Conservation (phyloP, 2,888 invertebrate genomes). For the Trissolcus japonicus region DNA sequence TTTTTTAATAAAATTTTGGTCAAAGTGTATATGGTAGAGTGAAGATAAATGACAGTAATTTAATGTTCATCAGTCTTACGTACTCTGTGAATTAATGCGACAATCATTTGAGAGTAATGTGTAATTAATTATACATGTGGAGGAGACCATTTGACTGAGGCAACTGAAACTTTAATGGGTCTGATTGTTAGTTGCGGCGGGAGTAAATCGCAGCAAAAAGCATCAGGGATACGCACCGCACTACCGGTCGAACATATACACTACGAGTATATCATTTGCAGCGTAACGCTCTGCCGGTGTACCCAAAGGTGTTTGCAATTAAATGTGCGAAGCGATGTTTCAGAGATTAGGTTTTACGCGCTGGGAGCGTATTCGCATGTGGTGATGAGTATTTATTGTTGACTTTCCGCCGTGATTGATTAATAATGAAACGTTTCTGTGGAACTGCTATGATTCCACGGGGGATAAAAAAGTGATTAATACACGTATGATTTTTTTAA, state of each 20-base stretch:
- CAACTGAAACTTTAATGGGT: conserved; percentile 40
- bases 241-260: conserved; percentile 16
- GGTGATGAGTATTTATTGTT: conserved; percentile 1
- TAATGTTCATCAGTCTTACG: conserved; percentile 18
- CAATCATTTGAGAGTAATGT: conserved; percentile 35
- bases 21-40: conserved; percentile 3
- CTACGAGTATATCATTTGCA: conserved; percentile 32
- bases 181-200: conserved; percentile 36
- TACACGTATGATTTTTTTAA: no score
- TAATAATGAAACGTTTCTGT: conserved; percentile 1
- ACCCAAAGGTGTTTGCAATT: conserved; percentile 24
- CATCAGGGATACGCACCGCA: conserved; percentile 11
- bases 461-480: no score
- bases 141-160: conserved; percentile 13
- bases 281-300: conserved; percentile 18
- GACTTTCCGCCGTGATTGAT: neutral
- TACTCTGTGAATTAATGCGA: conserved; percentile 22
- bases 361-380: neutral
- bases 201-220: conserved; percentile 39
- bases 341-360: conserved; percentile 5
- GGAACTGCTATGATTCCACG: neutral
- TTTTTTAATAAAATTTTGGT: neutral
- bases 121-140: conserved; percentile 37
- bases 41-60: conserved; percentile 32
- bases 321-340: conserved; percentile 16